phyloP scores from a whole-genome alignment of 2,888 invertebrate species.

The Tridacna gigas region DNA sequence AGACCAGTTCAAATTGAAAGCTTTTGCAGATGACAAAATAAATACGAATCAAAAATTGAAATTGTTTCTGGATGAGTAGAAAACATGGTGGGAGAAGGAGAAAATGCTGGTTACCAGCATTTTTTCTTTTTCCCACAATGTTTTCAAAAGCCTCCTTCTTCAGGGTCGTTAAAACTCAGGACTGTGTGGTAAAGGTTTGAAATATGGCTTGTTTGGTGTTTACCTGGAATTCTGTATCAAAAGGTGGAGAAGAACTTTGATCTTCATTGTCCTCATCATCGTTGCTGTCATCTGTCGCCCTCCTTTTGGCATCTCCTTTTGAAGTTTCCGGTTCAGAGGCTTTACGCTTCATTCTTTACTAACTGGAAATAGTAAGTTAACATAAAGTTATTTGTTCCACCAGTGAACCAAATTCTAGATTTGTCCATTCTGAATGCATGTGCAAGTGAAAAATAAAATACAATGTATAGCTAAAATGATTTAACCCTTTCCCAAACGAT shows the following conservation, averaged over 20 bases:
- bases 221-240: background rate
- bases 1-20: too few species aligned
- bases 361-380: too few species aligned
- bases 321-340: background rate
- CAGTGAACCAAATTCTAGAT: background rate
- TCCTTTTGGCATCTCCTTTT: conserved; percentile 3
- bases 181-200: background rate
- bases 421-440: too few species aligned
- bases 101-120: background rate
- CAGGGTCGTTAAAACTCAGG: too few species aligned
- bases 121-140: background rate
- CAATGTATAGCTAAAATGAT: too few species aligned
- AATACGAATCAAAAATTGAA: too few species aligned
- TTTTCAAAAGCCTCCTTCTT: background rate
- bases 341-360: conserved; percentile 1
- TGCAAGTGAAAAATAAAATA: background rate
- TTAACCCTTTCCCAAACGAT: too few species aligned
- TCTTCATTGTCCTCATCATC: too few species aligned
- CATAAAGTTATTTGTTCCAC: background rate
- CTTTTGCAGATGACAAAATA: too few species aligned
- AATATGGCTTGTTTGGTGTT: background rate
- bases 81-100: background rate
- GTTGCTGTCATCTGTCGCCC: background rate
- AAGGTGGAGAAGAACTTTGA: background rate
- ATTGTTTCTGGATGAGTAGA: background rate